Evolutionary conservation across 2,888 invertebrate genomes (phyloP).

Genomic region (Drosophila kanekoi): DNA sequence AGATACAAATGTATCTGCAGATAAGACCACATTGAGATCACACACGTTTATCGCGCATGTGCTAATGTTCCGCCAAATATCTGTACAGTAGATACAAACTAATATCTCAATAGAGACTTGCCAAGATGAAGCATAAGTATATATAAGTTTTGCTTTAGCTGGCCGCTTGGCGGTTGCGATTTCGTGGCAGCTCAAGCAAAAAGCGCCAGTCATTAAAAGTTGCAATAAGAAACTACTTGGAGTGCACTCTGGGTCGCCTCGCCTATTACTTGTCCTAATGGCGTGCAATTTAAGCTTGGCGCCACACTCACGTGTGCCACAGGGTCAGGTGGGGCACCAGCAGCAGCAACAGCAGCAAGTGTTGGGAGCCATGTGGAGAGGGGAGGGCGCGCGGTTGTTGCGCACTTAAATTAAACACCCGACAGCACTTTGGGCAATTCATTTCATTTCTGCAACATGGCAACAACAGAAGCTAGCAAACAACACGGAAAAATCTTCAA

Average conservation of each 20-base stretch:
- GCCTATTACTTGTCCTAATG: constrained; percentile 76
- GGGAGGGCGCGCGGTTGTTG: constrained; percentile 32
- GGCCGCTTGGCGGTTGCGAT: constrained; percentile 49
- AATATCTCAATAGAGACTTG: no score
- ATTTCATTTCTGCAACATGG: constrained; percentile 51
- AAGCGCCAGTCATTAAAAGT: constrained; percentile 64
- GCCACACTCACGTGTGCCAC: constrained; percentile 29
- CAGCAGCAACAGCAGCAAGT: neutral
- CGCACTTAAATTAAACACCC: constrained; percentile 77
- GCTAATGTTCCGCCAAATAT: no score
- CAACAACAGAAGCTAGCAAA: constrained; percentile 33
- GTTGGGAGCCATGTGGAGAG: neutral
- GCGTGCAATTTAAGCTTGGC: constrained; percentile 66
- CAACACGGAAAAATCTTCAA: constrained; percentile 50
- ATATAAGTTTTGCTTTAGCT: constrained; percentile 11
- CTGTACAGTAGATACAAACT: no score
- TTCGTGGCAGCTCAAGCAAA: constrained; percentile 43
- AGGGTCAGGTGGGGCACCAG: constrained; percentile 20
- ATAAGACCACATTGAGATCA: no score
- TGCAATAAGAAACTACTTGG: constrained; percentile 68
- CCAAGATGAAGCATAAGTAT: neutral
- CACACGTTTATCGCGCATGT: no score
- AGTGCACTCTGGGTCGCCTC: constrained; percentile 72
- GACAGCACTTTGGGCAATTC: constrained; percentile 72
- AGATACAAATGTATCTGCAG: no score